Conservation (phyloP, 2,113 vertebrate species). For the Machaerirhynchus nigripectus region DNA sequence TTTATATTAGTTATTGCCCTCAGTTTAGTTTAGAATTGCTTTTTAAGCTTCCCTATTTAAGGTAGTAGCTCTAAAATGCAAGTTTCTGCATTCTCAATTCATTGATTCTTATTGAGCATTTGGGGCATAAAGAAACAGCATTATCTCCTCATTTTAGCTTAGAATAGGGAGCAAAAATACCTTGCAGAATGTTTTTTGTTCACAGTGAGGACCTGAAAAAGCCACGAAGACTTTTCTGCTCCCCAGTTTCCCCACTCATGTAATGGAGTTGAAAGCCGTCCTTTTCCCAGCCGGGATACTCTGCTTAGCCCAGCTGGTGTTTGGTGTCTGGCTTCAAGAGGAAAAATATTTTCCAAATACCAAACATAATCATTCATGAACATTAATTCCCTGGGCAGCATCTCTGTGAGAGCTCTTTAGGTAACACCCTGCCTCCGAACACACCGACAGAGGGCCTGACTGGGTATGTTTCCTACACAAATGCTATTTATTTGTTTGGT, state of each 20-base stretch:
- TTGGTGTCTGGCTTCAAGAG: background rate
- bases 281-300: background rate
- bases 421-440: background rate
- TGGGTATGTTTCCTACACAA: background rate
- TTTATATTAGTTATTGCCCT: constrained; percentile 26
- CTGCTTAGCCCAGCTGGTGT: background rate
- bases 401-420: background rate
- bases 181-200: background rate
- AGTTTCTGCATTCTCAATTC: background rate
- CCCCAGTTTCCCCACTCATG: background rate
- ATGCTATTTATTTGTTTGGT: background rate
- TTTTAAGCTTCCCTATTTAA: constrained; percentile 44
- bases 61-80: background rate
- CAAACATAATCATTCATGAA: background rate
- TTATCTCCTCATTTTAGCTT: background rate
- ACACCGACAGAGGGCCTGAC: background rate
- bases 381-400: background rate
- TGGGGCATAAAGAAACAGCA: background rate
- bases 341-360: background rate
- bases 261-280: background rate
- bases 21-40: constrained; percentile 48
- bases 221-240: background rate
- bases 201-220: background rate
- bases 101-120: background rate
- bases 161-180: background rate